Percentiles rank a stretch among this genome's conserved stretches.
phyloP scores from a whole-genome alignment of 2,113 vertebrate genomes.

The Corapipo altera region DNA sequence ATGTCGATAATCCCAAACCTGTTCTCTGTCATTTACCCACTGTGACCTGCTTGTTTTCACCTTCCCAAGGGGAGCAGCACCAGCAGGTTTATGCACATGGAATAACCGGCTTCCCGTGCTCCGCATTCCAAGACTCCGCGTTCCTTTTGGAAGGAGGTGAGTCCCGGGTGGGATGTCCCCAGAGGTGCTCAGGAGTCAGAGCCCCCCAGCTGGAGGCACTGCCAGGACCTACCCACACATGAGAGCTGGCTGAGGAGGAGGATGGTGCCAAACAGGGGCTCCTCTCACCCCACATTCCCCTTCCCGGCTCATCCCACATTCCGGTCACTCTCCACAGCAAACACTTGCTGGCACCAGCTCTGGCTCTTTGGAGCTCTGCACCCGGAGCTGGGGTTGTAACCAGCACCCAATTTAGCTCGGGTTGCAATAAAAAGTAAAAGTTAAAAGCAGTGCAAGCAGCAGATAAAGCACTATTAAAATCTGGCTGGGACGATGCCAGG shows the following conservation, averaged over 20 bases:
- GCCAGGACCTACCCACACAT: rapidly evolving
- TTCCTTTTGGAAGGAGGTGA: background rate
- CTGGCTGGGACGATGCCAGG: constrained; percentile 17
- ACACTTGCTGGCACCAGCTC: background rate
- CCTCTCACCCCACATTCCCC: background rate
- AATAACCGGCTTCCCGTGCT: rapidly evolving
- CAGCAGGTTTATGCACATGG: background rate
- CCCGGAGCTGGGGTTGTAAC: background rate
- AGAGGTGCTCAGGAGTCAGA: background rate
- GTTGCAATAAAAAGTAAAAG: constrained; percentile 49
- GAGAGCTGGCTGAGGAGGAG: background rate
- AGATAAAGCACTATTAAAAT: constrained; percentile 55
- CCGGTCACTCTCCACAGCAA: background rate
- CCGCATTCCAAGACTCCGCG: rapidly evolving
- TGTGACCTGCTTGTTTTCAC: constrained; percentile 12
- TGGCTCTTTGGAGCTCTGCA: background rate
- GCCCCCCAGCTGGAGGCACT: background rate
- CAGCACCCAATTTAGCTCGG: constrained; percentile 43
- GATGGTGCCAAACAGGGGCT: background rate
- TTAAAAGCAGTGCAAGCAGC: constrained; percentile 26
- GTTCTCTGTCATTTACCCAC: background rate
- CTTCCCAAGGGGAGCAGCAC: background rate
- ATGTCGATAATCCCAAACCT: background rate
- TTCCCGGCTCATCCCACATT: background rate
- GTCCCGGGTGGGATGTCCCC: background rate